phyloP scores from a whole-genome alignment of 2,113 vertebrate genomes.

The Lepus americanus region DNA sequence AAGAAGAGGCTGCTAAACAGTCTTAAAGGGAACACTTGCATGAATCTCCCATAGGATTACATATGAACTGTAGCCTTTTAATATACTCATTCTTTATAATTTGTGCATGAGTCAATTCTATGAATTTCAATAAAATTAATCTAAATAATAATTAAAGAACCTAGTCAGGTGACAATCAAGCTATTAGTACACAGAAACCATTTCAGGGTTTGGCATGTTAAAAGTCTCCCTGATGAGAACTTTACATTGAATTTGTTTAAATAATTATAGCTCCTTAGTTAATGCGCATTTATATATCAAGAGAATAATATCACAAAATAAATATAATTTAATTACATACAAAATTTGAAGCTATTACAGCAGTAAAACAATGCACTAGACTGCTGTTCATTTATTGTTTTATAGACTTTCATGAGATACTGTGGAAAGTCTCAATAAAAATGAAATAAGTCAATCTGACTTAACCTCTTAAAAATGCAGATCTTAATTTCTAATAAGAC shows the following conservation, averaged over 20 bases:
- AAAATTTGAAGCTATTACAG: neutral
- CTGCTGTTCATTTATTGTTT: neutral
- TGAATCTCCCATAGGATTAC: no score
- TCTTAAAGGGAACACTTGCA: neutral
- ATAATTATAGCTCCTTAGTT: neutral
- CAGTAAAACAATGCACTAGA: neutral
- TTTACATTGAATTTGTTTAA: neutral
- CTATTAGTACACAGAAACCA: neutral
- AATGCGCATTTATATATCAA: neutral
- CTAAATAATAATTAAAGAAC: neutral
- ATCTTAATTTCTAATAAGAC: conserved; percentile 7
- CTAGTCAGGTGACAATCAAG: neutral
- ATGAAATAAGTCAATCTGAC: conserved; percentile 8
- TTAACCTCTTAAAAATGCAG: neutral
- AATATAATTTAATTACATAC: neutral
- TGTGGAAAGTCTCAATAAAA: neutral
- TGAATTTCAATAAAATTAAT: neutral
- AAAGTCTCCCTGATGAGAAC: neutral
- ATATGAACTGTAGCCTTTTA: neutral
- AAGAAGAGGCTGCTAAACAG: neutral
- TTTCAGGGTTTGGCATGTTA: neutral
- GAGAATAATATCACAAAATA: neutral
- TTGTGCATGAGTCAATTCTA: conserved; percentile 28
- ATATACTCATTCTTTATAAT: neutral
- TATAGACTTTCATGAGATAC: neutral